Evolutionary conservation across 2,113 vertebrate species (phyloP), one percentile per base, ranked within the genome.

Genomic region (Nerophis lumbriciformis): DNA sequence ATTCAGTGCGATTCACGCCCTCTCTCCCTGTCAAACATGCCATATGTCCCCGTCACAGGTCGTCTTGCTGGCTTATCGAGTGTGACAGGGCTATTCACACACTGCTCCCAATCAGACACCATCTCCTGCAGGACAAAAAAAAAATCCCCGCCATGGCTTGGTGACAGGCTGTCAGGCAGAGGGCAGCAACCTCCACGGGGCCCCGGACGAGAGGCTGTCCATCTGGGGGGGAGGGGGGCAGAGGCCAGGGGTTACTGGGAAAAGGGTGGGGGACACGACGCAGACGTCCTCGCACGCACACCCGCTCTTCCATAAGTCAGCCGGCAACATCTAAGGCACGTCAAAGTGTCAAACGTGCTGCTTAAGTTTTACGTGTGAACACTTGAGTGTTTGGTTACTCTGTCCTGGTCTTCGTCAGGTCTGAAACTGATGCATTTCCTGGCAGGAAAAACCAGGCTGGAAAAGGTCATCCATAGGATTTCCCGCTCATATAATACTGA

Each of bases 11-110:
- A 90, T 88, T 90, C 87, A 81, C 88, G 84, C 85, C 84, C 88
- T 85, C 88, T 86, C 88, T 85, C 77, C 82, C 88, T 90, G 85
- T 89, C 88, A 91, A 90, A 89, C 85, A 86, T 84, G 88, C 89
- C 91, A 91, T 88, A 89, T 90, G 89, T 91, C 87, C 87, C 87
- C 82, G 76, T 87, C 86, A 86, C 85, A 86, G 89, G 89, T 88
- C 83, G 83, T 82, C 83, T 82, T 84, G 82, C 86, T 84, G 85
- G 87, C 88, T 90, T 88, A 88, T 89, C 82, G 87, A 87, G 83
- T 88, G 85, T 91, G 89, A 90, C 89, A 89, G 84, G 87, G 88
- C 89, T 87, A 89, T 89, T 90, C 86, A 87, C 86, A 90, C 88
- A 84, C 80, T 81, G 83, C 85, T 90, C 86, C 86, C 86, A 89